A percentile compares a stretch with the other conserved stretches of the same genome.
Evolutionary conservation across 2,113 vertebrate species (phyloP).

Genomic region (Puma concolor): DNA sequence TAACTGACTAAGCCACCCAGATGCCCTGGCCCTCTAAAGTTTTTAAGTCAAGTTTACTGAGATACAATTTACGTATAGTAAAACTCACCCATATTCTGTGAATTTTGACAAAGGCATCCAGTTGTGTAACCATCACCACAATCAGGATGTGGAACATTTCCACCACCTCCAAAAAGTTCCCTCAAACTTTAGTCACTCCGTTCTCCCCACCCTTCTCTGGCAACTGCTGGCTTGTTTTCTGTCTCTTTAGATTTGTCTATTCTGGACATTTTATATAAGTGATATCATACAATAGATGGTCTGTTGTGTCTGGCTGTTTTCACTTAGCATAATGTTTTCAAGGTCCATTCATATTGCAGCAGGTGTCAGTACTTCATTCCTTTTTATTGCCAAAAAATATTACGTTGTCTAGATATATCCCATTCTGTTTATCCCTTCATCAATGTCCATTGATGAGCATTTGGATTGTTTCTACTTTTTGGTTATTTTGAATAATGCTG

Average conservation of each 20-base stretch:
- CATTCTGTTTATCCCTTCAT: neutral
- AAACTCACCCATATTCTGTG: neutral
- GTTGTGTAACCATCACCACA: neutral
- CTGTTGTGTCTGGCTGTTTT: neutral
- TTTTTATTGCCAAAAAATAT: neutral
- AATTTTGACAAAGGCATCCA: constrained; percentile 1
- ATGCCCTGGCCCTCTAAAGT: neutral
- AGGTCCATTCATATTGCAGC: neutral
- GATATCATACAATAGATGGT: neutral
- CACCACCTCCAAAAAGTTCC: neutral
- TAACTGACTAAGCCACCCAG: too few relatives aligned
- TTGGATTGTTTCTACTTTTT: constrained; percentile 2
- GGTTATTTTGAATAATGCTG: neutral
- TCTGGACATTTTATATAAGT: neutral
- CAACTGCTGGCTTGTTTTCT: neutral
- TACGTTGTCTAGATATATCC: neutral
- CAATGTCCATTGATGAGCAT: neutral
- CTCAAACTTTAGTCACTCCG: neutral
- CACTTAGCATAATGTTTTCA: neutral
- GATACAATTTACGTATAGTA: neutral
- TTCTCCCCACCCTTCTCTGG: neutral
- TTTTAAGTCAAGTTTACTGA: constrained; percentile 17
- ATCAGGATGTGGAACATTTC: neutral
- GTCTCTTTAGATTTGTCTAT: neutral
- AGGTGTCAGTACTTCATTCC: neutral